These are phyloP conservation scores for Therioaphis trifolii DNA, from an alignment of 2,888 invertebrate species.

Conservation along the genomic window DNA sequence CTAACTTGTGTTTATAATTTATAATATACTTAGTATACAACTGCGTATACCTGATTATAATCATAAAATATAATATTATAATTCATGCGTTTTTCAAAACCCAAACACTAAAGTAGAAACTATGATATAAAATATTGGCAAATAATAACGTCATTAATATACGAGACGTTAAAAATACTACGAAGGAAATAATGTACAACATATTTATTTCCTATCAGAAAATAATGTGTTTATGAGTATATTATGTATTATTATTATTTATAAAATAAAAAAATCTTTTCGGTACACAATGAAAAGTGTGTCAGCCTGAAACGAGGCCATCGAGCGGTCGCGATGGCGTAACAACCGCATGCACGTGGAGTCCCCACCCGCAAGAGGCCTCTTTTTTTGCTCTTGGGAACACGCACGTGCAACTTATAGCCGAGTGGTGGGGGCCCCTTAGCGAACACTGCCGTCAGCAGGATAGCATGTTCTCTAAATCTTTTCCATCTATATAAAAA, in stretches of 20 bases:
- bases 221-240: background rate
- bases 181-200: background rate
- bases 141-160: too few species aligned
- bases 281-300: conserved; percentile 13
- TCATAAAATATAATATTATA: too few species aligned
- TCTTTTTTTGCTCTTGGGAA: background rate
- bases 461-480: background rate
- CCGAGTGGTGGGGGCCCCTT: background rate
- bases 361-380: conserved; percentile 12
- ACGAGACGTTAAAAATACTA: too few species aligned
- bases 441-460: background rate
- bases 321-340: conserved; percentile 38
- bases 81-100: too few species aligned
- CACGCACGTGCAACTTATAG: conserved; percentile 5
- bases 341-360: conserved; percentile 48
- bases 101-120: too few species aligned
- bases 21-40: too few species aligned
- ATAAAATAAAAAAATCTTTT: too few species aligned
- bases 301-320: conserved; percentile 44
- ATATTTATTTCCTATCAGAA: background rate
- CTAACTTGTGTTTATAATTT: too few species aligned
- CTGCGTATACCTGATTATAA: too few species aligned
- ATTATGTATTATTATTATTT: background rate
- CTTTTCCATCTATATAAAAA: background rate
- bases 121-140: too few species aligned